phyloP scores from a whole-genome alignment of 2,888 invertebrate species.

The Agrenia bidenticulata region DNA sequence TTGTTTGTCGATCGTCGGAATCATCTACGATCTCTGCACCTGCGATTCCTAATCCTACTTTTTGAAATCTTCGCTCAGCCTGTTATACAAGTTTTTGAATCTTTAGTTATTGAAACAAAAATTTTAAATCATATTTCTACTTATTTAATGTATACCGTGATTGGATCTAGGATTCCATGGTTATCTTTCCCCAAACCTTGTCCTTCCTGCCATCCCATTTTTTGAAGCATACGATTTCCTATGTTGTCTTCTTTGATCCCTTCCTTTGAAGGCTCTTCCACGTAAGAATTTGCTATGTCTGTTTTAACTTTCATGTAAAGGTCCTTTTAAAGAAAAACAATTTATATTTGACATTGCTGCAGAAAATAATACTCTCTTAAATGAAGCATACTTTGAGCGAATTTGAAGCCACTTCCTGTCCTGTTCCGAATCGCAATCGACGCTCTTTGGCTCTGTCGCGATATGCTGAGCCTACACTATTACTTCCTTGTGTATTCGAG shows the following conservation, averaged over 20 bases:
- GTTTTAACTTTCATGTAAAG: conserved; percentile 66
- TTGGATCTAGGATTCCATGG: conserved; percentile 89
- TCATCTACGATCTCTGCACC: conserved; percentile 73
- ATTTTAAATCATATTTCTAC: background rate
- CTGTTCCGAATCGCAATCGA: conserved; percentile 79
- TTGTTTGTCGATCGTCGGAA: conserved; percentile 83
- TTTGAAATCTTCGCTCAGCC: conserved; percentile 67
- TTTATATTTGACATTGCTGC: background rate
- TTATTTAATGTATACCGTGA: conserved; percentile 66
- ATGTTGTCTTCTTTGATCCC: conserved; percentile 84
- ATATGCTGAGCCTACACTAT: conserved; percentile 64
- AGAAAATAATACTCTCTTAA: background rate
- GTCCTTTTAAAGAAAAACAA: conserved; percentile 1
- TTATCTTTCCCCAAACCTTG: conserved; percentile 90
- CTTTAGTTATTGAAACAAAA: background rate
- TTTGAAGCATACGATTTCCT: conserved; percentile 90
- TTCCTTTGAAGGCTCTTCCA: conserved; percentile 64
- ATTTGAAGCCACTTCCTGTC: conserved; percentile 56
- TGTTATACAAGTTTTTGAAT: too few species aligned
- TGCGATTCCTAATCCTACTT: conserved; percentile 76
- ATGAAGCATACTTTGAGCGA: conserved; percentile 61
- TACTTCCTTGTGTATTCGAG: conserved; percentile 57
- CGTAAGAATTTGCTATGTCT: conserved; percentile 55
- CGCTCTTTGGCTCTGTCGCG: conserved; percentile 96
- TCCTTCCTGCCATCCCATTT: conserved; percentile 99